phyloP scores from a whole-genome alignment of 2,888 invertebrate genomes.

The Blera fallax region DNA sequence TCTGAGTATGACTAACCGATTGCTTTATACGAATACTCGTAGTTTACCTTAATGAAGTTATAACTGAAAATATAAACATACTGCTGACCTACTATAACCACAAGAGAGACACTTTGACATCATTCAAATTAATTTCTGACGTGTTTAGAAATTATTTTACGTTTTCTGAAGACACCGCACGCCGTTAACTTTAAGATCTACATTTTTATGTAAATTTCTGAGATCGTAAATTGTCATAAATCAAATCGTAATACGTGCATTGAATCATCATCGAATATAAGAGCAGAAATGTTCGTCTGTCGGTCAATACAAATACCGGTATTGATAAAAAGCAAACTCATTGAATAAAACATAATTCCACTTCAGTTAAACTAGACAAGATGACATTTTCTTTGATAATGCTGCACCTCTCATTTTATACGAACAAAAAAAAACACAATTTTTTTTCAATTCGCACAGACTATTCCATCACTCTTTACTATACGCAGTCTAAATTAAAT shows the following conservation, averaged over 20 bases:
- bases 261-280: slow-evolving; percentile 16
- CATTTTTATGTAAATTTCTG: slow-evolving; percentile 7
- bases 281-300: slow-evolving; percentile 2
- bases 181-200: not conserved
- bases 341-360: slow-evolving; percentile 53
- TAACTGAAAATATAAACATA: not conserved
- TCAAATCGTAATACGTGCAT: slow-evolving; percentile 37
- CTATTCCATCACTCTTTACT: not conserved
- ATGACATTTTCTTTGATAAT: slow-evolving; percentile 37
- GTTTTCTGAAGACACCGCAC: not conserved
- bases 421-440: too few species aligned
- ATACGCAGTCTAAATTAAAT: not conserved
- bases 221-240: slow-evolving; percentile 28
- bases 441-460: not conserved
- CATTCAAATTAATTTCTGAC: not conserved
- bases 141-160: not conserved
- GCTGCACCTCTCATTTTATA: slow-evolving; percentile 49
- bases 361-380: slow-evolving; percentile 36
- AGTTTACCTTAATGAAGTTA: not conserved
- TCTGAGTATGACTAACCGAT: not conserved
- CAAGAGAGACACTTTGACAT: not conserved
- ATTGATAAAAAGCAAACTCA: not conserved
- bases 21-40: too few species aligned
- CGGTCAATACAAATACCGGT: slow-evolving; percentile 3
- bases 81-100: not conserved